Evolutionary conservation across 1,140 invertebrate genomes (phyloP), one percentile per base, ranked within the genome.

Genomic region (Chelonus insularis): DNA sequence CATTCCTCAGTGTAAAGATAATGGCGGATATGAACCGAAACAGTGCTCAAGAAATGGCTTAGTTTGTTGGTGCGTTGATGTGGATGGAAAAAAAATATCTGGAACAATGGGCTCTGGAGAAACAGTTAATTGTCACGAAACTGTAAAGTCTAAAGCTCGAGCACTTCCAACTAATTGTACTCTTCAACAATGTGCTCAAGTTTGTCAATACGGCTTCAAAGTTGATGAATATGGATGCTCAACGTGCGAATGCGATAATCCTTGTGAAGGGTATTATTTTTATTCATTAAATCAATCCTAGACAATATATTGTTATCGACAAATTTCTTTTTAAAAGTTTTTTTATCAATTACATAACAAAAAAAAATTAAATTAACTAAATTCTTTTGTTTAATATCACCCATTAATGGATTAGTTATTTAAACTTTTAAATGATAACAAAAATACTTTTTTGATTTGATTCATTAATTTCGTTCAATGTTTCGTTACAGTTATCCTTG

Each of bases 1-100:
- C 70, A 85, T 93, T 29, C 92, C 92, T 0, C 91, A 94, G 68
- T 94, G 92, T 68, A 84, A 80, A 14, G 80, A 84, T 16, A 81
- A 87, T 51, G 91, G 92, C 0, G 83, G 86, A 18, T 94, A 91
- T 70, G 79, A 87, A 20, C 78, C 86, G 0, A 84, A 81, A 51
- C 92, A 94, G 66, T 94, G 92, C 72, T 93, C 91, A 1, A 83
- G 89, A 41, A 94, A 94, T 73, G 89, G 89, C 12, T 73, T 93
- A 1, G 90, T 94, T 62, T 94, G 92, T 74, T 94, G 92, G 92
- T 94, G 92, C 70, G 92, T 94, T 1, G 89, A 92, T 72, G 77
- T 76, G 0, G 83, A 86, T 7, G 92, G 92, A 1, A 85, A 88
- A 69, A 93, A 93, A 73, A 80, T 91, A 14, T 85, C 86, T 41